Evolutionary conservation across 2,888 invertebrate species (phyloP), one percentile per base, ranked within the genome.

Genomic region (Cantharis lateralis): DNA sequence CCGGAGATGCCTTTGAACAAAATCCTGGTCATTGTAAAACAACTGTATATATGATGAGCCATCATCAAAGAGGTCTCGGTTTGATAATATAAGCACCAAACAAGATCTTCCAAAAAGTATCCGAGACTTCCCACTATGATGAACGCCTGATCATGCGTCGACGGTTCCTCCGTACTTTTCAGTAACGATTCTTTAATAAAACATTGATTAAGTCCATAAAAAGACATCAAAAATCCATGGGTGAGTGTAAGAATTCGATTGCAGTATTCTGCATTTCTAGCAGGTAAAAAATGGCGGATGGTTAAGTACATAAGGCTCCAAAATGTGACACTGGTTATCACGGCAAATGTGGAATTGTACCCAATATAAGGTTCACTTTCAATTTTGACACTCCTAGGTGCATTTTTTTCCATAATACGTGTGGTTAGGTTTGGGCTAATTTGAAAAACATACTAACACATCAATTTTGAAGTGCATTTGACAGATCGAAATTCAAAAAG

Each of bases 51-150:
- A 82, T 92, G 92, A 85, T 92, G 92, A 15, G 85, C 84, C 15
- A 92, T 85, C 89, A 92, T 92, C 66, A 92, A 84, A 11, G 84
- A 81, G 48, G 89, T 88, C 77, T 91, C 89, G 0, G 89, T 87
- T 87, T 90, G 89, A 85, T 91, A 89, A 70, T 89, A 81, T 13
- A 91, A 80, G 82, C 91, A 91, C 92, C 92, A 92, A 11, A 89
- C 82, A 61, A 91, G 86, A 86, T 93, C 93, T 82, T 91, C 91
- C 0, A 91, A 88, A 84, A 93, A 93, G 86, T 92, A 93, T 16
- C 92, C 92, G 86, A 92, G 89, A 66, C 92, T 92, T 87, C 90
- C 89, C 0, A 90, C 82, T 88, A 93, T 89, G 26, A 91, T 84
- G 4, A 85, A 82, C n/a, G 81, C 80, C 75, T 87, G 86, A 10